Base-by-base conservation (phyloP, 53 echinoderm and acorn worm genomes). In the Echinarachnius parma region DNA sequence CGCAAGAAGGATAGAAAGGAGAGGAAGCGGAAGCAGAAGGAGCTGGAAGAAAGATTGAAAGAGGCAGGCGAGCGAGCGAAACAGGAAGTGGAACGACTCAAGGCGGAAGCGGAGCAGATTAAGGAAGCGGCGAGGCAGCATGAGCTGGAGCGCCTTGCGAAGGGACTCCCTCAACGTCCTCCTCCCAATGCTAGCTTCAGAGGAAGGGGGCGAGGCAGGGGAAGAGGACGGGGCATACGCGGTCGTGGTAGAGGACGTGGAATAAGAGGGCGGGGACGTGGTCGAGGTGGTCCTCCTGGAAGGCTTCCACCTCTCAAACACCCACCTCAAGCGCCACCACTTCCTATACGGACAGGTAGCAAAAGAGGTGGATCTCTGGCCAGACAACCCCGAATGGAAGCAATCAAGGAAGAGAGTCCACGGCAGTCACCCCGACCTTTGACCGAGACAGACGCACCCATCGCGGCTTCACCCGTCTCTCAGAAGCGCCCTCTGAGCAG, bases 211-310 rank as follows among this genome's bases (percentile, higher is more conserved):
- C 44, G 64, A 15, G 64, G 64, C 16, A 9, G 29, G 25, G 48
- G 20, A 15, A 42, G 46, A 45, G 64, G 64, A 13, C 44, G 64
- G 36, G 64, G 64, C 19, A 47, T n/a, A 37, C 46, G 64, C 28
- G 46, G 64, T 64, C 46, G 64, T 3, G 64, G 64, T 10, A 45
- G 64, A 15, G n/a, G n/a, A n/a, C n/a, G n/a, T n/a, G n/a, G n/a
- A n/a, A n/a, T n/a, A n/a, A n/a, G n/a, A n/a, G 64, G 64, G 0
- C 25, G 64, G 46, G 64, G 64, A 3, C 21, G 64, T 21, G 57
- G 57, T 3, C 10, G 24, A 8, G 46, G 46, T 0, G 5, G 13
- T 16, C 30, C 47, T 8, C 62, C 62, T 5, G 46, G 46, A 0
- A 3, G 13, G n/a, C 30, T 29, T 8, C 62, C 62, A 9, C 64